A percentile compares a stretch with the other conserved stretches of the same genome.
phyloP scores from a whole-genome alignment of 2,113 vertebrate genomes.

The Urocolius indicus region DNA sequence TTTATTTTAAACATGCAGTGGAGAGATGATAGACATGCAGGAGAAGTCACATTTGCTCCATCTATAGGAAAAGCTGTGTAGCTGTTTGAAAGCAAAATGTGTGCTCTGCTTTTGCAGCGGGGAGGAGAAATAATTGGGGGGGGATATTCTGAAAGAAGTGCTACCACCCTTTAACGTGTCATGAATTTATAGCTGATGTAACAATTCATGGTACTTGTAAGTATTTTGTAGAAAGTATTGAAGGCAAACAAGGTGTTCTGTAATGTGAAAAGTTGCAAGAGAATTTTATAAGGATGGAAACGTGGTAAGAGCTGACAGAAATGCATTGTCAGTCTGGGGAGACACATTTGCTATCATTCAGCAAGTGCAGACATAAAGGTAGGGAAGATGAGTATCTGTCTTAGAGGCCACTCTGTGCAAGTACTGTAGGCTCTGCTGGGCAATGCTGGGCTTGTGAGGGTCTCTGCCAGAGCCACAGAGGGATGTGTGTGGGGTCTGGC shows the following conservation, averaged over 20 bases:
- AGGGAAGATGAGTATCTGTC: background rate
- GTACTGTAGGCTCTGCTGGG: background rate
- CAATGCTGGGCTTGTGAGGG: rapidly evolving
- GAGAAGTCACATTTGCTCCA: background rate
- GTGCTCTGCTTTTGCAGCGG: background rate
- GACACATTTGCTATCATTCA: no score
- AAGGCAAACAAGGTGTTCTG: background rate
- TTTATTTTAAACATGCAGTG: background rate
- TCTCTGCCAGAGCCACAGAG: background rate
- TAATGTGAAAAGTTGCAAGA: no score
- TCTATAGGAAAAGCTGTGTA: background rate
- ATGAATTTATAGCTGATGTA: background rate
- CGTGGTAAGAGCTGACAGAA: no score
- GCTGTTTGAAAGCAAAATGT: background rate
- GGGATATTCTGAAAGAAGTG: background rate
- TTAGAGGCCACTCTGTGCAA: rapidly evolving
- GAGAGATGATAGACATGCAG: background rate
- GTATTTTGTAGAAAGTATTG: background rate
- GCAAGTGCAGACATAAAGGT: background rate
- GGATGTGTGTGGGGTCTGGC: background rate
- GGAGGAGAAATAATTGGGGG: background rate
- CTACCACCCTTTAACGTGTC: background rate
- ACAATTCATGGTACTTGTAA: background rate
- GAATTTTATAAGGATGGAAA: background rate
- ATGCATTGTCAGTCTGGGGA: rapidly evolving